Evolutionary conservation across 1,140 invertebrate genomes (phyloP).

Genomic region (Apis florea): DNA sequence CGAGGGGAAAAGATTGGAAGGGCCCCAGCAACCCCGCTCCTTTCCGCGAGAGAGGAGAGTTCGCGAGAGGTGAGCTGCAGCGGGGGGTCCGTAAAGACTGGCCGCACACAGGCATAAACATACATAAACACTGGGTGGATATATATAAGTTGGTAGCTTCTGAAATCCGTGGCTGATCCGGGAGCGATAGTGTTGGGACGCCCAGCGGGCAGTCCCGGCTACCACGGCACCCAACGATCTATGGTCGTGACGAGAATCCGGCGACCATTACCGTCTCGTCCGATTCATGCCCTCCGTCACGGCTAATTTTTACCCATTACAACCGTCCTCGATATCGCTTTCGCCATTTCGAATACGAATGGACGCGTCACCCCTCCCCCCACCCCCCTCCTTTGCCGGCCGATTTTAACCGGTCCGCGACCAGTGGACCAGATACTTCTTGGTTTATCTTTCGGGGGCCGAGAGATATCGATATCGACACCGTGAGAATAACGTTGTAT

Average conservation of each 20-base stretch:
- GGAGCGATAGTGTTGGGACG: constrained; percentile 76
- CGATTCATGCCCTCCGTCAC: constrained; percentile 40
- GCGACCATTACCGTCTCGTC: constrained; percentile 60
- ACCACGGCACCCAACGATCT: constrained; percentile 72
- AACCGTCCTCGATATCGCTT: background rate
- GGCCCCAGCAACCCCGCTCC: constrained; percentile 1
- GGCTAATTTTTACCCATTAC: constrained; percentile 53
- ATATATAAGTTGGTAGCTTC: constrained; percentile 77
- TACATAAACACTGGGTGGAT: constrained; percentile 68
- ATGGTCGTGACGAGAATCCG: constrained; percentile 73
- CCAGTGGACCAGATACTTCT: too few relatives aligned
- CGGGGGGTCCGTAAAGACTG: constrained; percentile 76
- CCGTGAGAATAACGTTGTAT: too few relatives aligned
- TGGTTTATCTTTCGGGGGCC: too few relatives aligned
- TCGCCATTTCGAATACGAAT: background rate
- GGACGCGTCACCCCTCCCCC: too few relatives aligned
- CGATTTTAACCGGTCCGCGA: too few relatives aligned
- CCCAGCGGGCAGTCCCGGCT: constrained; percentile 74
- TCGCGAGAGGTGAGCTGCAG: constrained; percentile 56
- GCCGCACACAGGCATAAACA: constrained; percentile 73
- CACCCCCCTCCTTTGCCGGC: too few relatives aligned
- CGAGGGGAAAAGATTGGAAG: background rate
- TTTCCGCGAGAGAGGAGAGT: constrained; percentile 42
- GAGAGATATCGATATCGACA: too few relatives aligned
- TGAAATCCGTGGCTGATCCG: constrained; percentile 78